phyloP scores from a whole-genome alignment of 2,888 invertebrate genomes.

The Xanthorhoe designata region DNA sequence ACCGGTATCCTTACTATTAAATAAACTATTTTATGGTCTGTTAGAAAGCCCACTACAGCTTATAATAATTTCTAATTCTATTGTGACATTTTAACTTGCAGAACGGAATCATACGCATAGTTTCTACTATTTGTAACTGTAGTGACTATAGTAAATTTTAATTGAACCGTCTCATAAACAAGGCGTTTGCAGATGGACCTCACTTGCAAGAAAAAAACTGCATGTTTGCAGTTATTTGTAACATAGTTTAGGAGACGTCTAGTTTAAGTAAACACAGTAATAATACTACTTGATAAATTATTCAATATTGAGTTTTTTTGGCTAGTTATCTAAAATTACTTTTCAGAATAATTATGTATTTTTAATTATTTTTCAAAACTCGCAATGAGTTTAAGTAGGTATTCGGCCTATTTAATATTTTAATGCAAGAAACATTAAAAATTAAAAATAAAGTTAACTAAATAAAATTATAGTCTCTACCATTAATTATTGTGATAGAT shows the following conservation, averaged over 20 bases:
- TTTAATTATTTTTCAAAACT: no score
- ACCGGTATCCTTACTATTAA: background rate
- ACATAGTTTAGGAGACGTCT: background rate
- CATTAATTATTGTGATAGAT: no score
- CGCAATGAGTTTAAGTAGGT: no score
- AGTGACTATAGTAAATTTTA: constrained; percentile 45
- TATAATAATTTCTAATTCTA: constrained; percentile 13
- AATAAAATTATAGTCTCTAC: no score
- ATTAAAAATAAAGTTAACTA: no score
- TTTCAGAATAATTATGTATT: no score
- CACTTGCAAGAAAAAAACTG: constrained; percentile 5
- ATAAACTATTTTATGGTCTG: background rate
- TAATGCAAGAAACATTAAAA: no score
- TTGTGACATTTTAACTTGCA: constrained; percentile 15
- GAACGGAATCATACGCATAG: constrained; percentile 15
- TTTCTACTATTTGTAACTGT: constrained; percentile 14
- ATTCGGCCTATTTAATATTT: no score
- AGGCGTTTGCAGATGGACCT: constrained; percentile 5
- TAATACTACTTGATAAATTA: no score
- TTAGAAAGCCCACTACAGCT: background rate
- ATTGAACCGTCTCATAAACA: constrained; percentile 50
- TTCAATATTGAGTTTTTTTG: no score
- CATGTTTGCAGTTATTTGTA: background rate
- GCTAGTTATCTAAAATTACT: no score
- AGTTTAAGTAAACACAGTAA: no score